Evolutionary conservation across 2,888 invertebrate genomes (phyloP).

Genomic region (Apomyelois bistriatella): DNA sequence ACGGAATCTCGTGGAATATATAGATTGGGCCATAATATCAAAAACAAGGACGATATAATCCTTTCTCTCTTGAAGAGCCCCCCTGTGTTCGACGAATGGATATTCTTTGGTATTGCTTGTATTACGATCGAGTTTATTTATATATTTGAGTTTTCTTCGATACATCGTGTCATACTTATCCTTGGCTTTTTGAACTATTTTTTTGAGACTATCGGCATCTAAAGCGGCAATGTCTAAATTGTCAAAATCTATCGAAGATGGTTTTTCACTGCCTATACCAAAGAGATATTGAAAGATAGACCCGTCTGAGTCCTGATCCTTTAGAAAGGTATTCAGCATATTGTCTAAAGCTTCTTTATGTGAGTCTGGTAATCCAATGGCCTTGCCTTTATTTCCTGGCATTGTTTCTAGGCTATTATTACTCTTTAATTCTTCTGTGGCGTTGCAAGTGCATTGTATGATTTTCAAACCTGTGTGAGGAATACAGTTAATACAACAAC

Average conservation of each 20-base stretch:
- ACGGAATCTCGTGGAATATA: slow-evolving; percentile 1
- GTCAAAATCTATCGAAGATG: background rate
- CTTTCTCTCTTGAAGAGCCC: background rate
- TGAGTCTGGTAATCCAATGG: background rate
- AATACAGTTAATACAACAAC: too few relatives aligned
- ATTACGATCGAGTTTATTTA: background rate
- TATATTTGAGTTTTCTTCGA: background rate
- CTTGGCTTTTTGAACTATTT: background rate
- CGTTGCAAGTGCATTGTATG: too few relatives aligned
- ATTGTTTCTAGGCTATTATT: background rate
- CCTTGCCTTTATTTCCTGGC: background rate
- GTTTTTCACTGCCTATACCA: background rate
- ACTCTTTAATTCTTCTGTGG: background rate
- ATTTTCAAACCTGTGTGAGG: too few relatives aligned
- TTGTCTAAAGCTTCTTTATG: background rate
- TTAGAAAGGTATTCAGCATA: background rate
- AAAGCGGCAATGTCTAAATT: background rate
- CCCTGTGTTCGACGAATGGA: background rate
- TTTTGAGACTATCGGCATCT: background rate
- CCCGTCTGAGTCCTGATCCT: background rate
- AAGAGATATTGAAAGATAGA: background rate
- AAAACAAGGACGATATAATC: background rate
- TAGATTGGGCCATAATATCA: slow-evolving; percentile 3
- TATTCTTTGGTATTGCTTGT: background rate
- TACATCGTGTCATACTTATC: background rate